Evolutionary conservation across 2,888 invertebrate species (phyloP), one percentile per base, ranked within the genome.

Genomic region (Lissonota sp.): DNA sequence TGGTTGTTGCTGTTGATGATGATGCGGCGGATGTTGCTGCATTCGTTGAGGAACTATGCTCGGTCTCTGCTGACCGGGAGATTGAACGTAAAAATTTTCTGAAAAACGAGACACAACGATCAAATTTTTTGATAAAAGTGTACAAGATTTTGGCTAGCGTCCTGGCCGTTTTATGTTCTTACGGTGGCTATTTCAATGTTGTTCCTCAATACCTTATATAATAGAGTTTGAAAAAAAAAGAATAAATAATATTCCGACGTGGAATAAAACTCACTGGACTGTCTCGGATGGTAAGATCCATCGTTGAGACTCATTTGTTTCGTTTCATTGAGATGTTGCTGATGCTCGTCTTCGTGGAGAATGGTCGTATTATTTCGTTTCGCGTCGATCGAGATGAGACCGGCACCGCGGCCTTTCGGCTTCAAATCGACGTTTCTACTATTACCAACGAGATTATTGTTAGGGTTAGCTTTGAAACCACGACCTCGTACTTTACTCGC

Each of bases 71-170:
- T 91, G 92, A 86, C 86, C 90, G 74, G 90, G 86, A 44, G 91
- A 86, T 81, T 89, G 92, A 0, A 86, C 84, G 77, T 92, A 91
- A 83, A 90, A 92, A 71, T 88, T 91, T 88, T 91, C 92, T 92
- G 79, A 40, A 87, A 60, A 6, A 53, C 53, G 1, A 26, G 40
- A 53, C 39, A 7, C 26, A 26, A 26, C 26, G 26, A 26, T 26
- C 26, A 26, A 26, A 26, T 26, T 26, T 3, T 26, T 26, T 26
- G 26, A 26, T 3, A 26, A 26, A 26, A 26, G 26, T 26, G 26
- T 26, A 26, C 26, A 26, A 26, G 26, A 26, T 26, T 26, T 26
- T 26, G 1, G 26, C 26, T 2, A 26, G 26, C 26, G 26, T 26
- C 26, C 26, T 26, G 3, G 26, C 3, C 26, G 26, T 26, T 26